Percentiles rank a stretch among this genome's conserved stretches.
These are phyloP conservation scores for Heterotilapia buettikoferi DNA, from an alignment of 2,113 vertebrate genomes.

Conservation along the genomic window DNA sequence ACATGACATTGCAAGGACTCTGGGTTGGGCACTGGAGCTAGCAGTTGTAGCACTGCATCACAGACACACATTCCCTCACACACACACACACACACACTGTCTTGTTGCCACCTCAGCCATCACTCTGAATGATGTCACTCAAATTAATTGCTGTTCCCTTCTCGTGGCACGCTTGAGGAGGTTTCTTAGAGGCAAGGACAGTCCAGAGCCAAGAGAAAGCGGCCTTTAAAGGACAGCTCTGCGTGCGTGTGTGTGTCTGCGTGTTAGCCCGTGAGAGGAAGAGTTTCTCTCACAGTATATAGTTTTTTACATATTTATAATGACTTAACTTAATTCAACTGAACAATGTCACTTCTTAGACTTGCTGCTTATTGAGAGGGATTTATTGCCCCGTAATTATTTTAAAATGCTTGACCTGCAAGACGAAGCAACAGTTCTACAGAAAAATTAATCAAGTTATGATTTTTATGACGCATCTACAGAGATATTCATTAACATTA, in stretches of 20 bases:
- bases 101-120: slow-evolving; percentile 54
- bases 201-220: slow-evolving; percentile 32
- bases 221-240: slow-evolving; percentile 39
- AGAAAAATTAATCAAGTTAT: not conserved
- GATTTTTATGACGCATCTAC: not conserved
- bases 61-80: not conserved
- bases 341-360: not conserved
- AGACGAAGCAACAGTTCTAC: not conserved
- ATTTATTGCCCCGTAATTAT: not conserved
- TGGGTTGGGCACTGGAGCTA: slow-evolving; percentile 9
- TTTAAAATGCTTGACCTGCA: not conserved
- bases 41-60: slow-evolving; percentile 1
- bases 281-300: not conserved
- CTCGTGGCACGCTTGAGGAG: slow-evolving; percentile 58
- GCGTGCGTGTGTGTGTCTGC: not conserved
- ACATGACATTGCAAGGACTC: slow-evolving; percentile 18
- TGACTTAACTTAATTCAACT: not conserved
- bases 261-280: not conserved
- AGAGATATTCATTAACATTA: not conserved
- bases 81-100: not conserved
- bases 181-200: slow-evolving; percentile 62
- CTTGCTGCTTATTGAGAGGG: not conserved
- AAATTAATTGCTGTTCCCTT: slow-evolving; percentile 65
- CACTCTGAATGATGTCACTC: slow-evolving; percentile 68
- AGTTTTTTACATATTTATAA: slow-evolving; percentile 14